Evolutionary conservation across 2,888 invertebrate genomes (phyloP), one percentile per base, ranked within the genome.

Genomic region (Neocrepidodera transversa): DNA sequence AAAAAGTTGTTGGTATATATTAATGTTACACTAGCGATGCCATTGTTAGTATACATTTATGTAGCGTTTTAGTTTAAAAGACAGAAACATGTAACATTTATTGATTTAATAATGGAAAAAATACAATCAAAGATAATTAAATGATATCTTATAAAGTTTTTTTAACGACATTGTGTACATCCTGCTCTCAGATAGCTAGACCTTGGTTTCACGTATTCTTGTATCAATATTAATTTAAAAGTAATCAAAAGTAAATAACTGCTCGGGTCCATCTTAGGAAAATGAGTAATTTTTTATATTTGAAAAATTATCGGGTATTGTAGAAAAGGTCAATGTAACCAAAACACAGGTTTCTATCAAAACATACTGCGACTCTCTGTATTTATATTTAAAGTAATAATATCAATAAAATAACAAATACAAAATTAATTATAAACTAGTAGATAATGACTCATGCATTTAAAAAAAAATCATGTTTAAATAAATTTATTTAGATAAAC

Each of bases 321-420:
- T 10, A 20, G 20, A 14, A 43, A 53, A 53, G 53, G 53, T 53
- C 53, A 53, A 53, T 53, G 53, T 53, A 53, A 43, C 53, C 13
- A 30, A 53, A 53, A 43, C 53, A 43, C 32, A 35, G 43, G 20
- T 53, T 53, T 53, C 43, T 43, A 53, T 43, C 32, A 43, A 53
- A 53, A 53, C 42, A 45, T 26, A 38, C 16, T 14, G 16, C 35
- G 17, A 16, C 38, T 38, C 10, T 38, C 38, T 8, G 17, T 38
- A 38, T 38, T 38, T 38, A 38, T 14, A 17, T 38, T 38, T 16
- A 16, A 8, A 38, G 38, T 38, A 38, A 38, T 16, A 38, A 38
- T 8, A 38, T 38, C 5, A 14, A 17, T 17, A 35, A 2, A 38
- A 16, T 38, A 38, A 38, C 17, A 38, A 38, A 38, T 38, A 8